Evolutionary conservation across 2,797 vertebrate species (phyloP).

Genomic region (Aldrovandia affinis): DNA sequence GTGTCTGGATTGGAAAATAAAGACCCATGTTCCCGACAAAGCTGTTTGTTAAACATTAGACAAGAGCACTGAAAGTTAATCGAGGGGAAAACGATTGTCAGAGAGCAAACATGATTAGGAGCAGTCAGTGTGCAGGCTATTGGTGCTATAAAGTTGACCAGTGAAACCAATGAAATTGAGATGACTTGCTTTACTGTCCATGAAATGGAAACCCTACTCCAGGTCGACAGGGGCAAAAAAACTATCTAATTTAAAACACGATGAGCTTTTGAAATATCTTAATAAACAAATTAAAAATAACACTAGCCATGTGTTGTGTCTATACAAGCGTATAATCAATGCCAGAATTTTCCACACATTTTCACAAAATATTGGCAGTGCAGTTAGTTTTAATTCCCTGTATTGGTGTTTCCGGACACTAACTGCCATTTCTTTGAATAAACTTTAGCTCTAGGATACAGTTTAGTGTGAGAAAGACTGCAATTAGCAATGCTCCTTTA

Average conservation of each 20-base stretch:
- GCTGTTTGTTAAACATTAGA: conserved; percentile 35
- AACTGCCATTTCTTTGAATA: background rate
- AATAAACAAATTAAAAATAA: background rate
- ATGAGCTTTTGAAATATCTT: background rate
- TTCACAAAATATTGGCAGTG: background rate
- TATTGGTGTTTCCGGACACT: background rate
- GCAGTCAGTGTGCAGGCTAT: background rate
- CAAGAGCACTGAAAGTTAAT: conserved; percentile 23
- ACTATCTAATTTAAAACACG: background rate
- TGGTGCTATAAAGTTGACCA: background rate
- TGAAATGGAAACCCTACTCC: background rate
- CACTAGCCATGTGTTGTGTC: background rate
- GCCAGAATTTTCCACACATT: background rate
- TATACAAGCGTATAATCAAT: background rate
- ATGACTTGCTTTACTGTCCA: background rate
- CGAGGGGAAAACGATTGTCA: background rate
- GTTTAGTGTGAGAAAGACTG: background rate
- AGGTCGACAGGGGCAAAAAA: background rate
- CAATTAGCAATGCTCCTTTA: background rate
- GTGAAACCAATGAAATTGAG: conserved; percentile 9
- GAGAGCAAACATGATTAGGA: conserved; percentile 13
- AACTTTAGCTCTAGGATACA: background rate
- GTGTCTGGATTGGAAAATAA: conserved; percentile 26
- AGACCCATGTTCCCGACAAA: background rate
- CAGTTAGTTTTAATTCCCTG: background rate